Evolutionary conservation across 2,113 vertebrate genomes (phyloP).

Genomic region (Axis porcinus): DNA sequence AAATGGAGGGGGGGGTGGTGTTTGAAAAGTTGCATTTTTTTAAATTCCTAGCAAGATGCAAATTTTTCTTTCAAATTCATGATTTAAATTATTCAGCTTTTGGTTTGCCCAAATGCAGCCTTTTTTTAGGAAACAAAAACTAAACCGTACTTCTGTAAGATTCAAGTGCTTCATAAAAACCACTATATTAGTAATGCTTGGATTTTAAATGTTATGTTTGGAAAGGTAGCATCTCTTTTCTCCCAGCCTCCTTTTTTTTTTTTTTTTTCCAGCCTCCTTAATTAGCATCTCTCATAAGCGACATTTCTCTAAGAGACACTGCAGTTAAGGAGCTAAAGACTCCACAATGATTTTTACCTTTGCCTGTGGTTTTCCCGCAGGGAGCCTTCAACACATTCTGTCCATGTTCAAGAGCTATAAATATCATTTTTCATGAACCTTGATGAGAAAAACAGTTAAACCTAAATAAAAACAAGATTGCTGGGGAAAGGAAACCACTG

Average conservation of each 20-base stretch:
- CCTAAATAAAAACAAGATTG: slow-evolving; percentile 23
- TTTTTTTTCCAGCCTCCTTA: background rate
- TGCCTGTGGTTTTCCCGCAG: background rate
- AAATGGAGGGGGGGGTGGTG: background rate
- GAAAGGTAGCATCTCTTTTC: slow-evolving; percentile 5
- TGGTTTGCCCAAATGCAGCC: slow-evolving; percentile 29
- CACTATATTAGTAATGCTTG: slow-evolving; percentile 21
- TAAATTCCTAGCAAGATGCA: slow-evolving; percentile 42
- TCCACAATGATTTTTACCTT: background rate
- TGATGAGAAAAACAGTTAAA: background rate
- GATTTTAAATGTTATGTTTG: slow-evolving; percentile 35
- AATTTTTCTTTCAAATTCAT: background rate
- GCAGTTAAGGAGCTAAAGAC: background rate
- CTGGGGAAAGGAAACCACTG: background rate
- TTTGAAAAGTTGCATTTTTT: slow-evolving; percentile 29
- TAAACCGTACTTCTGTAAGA: slow-evolving; percentile 46
- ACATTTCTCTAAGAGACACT: slow-evolving; percentile 13
- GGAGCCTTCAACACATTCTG: slow-evolving; percentile 45
- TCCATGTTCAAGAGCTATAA: slow-evolving; percentile 30
- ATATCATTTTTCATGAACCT: slow-evolving; percentile 47
- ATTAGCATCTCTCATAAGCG: slow-evolving; percentile 35
- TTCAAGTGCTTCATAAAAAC: slow-evolving; percentile 30
- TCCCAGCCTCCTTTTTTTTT: background rate
- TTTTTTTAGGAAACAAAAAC: slow-evolving; percentile 45
- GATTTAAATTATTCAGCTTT: slow-evolving; percentile 30